A percentile compares a stretch with the other conserved stretches of the same genome.
Evolutionary conservation across 2,888 invertebrate genomes (phyloP).

Genomic region (Acanthoscelides obtectus): DNA sequence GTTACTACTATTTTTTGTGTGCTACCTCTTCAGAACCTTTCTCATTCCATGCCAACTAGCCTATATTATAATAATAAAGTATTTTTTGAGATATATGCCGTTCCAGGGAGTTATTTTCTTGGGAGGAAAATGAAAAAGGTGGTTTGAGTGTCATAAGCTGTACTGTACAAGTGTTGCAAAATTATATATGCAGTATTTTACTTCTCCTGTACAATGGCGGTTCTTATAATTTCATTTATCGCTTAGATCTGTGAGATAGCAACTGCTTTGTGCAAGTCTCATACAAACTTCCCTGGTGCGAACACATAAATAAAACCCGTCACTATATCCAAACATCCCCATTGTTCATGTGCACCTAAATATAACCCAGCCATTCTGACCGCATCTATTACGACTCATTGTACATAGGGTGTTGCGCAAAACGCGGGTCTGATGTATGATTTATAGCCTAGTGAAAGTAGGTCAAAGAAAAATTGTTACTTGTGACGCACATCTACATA

Average conservation of each 20-base stretch:
- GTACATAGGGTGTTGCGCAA: slow-evolving; percentile 31
- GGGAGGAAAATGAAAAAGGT: too few species aligned
- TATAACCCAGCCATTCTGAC: slow-evolving; percentile 28
- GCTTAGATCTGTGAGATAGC: neutral
- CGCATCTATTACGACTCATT: slow-evolving; percentile 30
- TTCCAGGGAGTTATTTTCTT: too few species aligned
- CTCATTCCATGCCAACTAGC: too few species aligned
- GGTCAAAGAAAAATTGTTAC: too few species aligned
- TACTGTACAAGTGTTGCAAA: too few species aligned
- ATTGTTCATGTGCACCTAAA: neutral
- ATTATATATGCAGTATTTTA: too few species aligned
- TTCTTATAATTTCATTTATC: neutral
- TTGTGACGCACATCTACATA: too few species aligned
- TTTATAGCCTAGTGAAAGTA: neutral
- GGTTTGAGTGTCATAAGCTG: too few species aligned
- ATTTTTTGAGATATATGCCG: too few species aligned
- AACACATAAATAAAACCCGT: neutral
- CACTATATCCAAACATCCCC: neutral
- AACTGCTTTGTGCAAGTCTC: neutral
- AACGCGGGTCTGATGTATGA: slow-evolving; percentile 25
- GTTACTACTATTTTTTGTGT: too few species aligned
- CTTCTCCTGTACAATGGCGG: neutral
- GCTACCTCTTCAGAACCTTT: too few species aligned
- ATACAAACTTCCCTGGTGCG: neutral
- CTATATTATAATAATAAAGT: too few species aligned